A percentile compares a stretch with the other conserved stretches of the same genome.
Conservation (phyloP, 2,888 invertebrate species). For the Eudasyphora cyanicolor region DNA sequence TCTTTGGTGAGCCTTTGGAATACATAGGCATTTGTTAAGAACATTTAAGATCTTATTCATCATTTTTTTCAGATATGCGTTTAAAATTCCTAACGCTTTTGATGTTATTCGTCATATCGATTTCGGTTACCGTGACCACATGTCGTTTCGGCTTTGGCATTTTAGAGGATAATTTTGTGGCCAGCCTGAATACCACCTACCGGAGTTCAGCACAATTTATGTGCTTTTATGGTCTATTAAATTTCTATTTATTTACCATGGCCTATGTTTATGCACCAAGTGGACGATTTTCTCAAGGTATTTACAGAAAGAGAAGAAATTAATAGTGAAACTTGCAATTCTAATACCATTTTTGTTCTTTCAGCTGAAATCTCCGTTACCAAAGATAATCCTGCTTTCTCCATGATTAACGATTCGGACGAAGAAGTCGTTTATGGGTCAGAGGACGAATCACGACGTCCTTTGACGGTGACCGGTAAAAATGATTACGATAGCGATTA, state of each 20-base stretch:
- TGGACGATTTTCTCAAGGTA: slow-evolving; percentile 90
- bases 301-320: slow-evolving; percentile 67
- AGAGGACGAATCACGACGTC: slow-evolving; percentile 91
- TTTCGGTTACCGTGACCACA: slow-evolving; percentile 88
- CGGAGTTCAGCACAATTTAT: slow-evolving; percentile 97
- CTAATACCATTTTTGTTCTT: not conserved
- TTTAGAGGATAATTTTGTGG: slow-evolving; percentile 96
- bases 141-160: slow-evolving; percentile 93
- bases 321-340: not conserved
- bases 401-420: slow-evolving; percentile 98
- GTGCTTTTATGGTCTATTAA: slow-evolving; percentile 95
- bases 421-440: slow-evolving; percentile 98
- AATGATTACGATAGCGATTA: slow-evolving; percentile 88
- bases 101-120: slow-evolving; percentile 89
- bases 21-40: not conserved
- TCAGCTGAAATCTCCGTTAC: slow-evolving; percentile 91
- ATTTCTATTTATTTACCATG: slow-evolving; percentile 96
- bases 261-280: slow-evolving; percentile 96
- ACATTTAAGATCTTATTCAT: not conserved
- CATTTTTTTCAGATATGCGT: slow-evolving; percentile 86
- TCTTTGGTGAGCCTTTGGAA: slow-evolving; percentile 89
- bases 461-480: slow-evolving; percentile 84
- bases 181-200: slow-evolving; percentile 92
- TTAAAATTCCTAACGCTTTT: slow-evolving; percentile 93
- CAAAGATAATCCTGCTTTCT: slow-evolving; percentile 98